Percentiles rank a stretch among this genome's conserved stretches.
phyloP scores from a whole-genome alignment of 2,888 invertebrate genomes.

The Xestia sexstrigata region DNA sequence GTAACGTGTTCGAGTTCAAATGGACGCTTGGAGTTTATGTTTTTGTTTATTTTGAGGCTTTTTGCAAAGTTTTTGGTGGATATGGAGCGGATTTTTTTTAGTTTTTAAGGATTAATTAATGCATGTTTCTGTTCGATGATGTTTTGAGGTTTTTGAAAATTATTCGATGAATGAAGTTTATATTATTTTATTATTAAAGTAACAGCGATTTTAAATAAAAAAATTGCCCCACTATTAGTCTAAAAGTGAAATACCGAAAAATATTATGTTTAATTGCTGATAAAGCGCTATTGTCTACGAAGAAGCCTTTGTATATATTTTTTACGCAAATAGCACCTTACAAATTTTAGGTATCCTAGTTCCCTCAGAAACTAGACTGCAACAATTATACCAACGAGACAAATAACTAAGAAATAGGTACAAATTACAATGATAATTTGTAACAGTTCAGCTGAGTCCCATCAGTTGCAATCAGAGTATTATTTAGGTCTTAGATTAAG shows the following conservation, averaged over 20 bases:
- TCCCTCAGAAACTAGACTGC: neutral
- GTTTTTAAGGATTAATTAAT: neutral
- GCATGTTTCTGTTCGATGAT: neutral
- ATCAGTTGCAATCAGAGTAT: conserved; percentile 41
- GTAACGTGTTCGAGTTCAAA: conserved; percentile 27
- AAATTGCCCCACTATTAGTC: too few species aligned
- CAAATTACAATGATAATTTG: neutral
- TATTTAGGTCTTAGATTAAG: conserved; percentile 14
- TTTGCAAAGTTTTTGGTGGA: neutral
- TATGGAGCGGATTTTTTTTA: neutral
- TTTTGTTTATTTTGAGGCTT: neutral
- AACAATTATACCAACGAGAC: too few species aligned
- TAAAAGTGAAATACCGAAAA: neutral
- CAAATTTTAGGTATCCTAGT: too few species aligned
- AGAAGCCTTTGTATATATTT: neutral
- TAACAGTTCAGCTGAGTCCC: neutral
- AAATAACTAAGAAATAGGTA: neutral
- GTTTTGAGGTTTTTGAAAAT: neutral
- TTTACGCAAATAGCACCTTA: neutral
- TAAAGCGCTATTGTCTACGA: neutral
- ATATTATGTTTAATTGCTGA: neutral
- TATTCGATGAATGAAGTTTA: neutral
- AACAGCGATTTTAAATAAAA: too few species aligned
- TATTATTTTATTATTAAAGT: too few species aligned
- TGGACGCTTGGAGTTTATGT: conserved; percentile 15